phyloP scores from a whole-genome alignment of 35 echinoderm and acorn worm genomes.

The Hemicentrotus pulcherrimus region DNA sequence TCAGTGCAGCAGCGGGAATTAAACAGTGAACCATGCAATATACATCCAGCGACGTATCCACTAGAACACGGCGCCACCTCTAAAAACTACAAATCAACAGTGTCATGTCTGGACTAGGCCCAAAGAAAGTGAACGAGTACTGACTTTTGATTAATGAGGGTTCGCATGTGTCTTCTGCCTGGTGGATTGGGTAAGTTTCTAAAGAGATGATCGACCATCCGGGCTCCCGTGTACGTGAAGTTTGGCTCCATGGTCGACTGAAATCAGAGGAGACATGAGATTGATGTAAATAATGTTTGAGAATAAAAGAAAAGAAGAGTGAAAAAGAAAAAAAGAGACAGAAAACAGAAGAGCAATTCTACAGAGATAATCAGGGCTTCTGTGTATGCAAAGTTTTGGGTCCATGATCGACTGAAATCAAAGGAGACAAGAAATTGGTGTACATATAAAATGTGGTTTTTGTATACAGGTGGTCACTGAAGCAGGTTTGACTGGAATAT shows the following conservation, averaged over 20 bases:
- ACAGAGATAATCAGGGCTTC: conserved; percentile 68
- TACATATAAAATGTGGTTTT: neutral
- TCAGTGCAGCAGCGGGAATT: too few relatives aligned
- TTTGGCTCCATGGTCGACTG: conserved; percentile 80
- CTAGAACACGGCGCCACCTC: too few relatives aligned
- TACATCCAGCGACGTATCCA: too few relatives aligned
- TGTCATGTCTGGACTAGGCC: too few relatives aligned
- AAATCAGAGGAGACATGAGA: conserved; percentile 24
- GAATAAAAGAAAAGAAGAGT: neutral
- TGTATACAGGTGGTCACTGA: neutral
- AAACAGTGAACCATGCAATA: too few relatives aligned
- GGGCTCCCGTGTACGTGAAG: conserved; percentile 86
- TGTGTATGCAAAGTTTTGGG: conserved; percentile 80
- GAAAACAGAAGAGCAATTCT: neutral
- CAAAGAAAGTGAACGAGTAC: neutral
- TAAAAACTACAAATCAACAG: too few relatives aligned
- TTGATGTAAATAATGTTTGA: neutral
- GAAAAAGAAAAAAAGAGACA: neutral
- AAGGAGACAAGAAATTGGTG: neutral
- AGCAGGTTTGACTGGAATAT: too few relatives aligned
- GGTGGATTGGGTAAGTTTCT: conserved; percentile 51
- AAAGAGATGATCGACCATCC: conserved; percentile 64
- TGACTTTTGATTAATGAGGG: conserved; percentile 72
- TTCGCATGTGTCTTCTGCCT: conserved; percentile 45
- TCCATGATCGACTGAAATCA: conserved; percentile 71